Conservation (phyloP, 2,797 vertebrate genomes). For the Geotria australis region DNA sequence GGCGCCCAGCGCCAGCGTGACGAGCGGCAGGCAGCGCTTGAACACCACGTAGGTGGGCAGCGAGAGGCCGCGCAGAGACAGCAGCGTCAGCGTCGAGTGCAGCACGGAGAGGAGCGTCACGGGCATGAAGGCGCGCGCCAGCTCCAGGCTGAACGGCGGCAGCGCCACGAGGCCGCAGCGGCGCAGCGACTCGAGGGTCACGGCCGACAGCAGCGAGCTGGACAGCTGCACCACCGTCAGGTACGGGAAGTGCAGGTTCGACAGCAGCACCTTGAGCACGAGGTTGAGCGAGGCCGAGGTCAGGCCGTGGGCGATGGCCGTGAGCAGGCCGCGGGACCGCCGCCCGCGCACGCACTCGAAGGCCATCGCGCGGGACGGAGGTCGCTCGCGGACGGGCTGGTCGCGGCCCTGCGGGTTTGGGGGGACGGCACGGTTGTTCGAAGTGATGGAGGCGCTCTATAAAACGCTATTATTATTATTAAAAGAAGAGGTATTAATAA, state of each 20-base stretch:
- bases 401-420: no score
- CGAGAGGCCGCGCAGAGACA: constrained; percentile 73
- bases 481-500: no score
- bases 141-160: constrained; percentile 40
- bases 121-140: constrained; percentile 44
- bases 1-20: constrained; percentile 53
- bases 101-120: constrained; percentile 53
- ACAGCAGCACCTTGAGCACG: constrained; percentile 38
- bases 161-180: constrained; percentile 33
- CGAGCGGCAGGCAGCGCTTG: constrained; percentile 75
- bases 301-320: constrained; percentile 67
- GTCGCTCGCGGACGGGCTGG: no score
- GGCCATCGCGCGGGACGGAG: no score
- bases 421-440: no score
- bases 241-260: constrained; percentile 37
- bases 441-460: no score
- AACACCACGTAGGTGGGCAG: constrained; percentile 92
- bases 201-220: constrained; percentile 43
- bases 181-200: constrained; percentile 44
- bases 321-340: constrained; percentile 36
- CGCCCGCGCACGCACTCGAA: constrained; percentile 7
- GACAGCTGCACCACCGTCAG: constrained; percentile 69
- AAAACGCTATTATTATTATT: no score
- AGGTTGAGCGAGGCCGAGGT: constrained; percentile 89
- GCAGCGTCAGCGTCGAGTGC: constrained; percentile 72